phyloP scores from a whole-genome alignment of 2,888 invertebrate species.

The Argynnis bischoffii region DNA sequence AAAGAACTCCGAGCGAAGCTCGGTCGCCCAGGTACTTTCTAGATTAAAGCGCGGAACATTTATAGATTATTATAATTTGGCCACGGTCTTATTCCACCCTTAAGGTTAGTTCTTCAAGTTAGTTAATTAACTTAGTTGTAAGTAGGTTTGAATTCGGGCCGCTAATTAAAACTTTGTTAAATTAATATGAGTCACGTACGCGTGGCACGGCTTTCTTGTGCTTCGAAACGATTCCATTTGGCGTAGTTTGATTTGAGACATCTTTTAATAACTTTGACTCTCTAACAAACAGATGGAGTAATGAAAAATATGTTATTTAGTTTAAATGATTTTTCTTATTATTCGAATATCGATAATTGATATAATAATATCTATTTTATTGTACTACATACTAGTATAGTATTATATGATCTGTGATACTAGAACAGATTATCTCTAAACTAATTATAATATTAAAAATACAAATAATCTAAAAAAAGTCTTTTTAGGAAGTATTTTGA shows the following conservation, averaged over 20 bases:
- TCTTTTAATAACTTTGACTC: slow-evolving; percentile 3
- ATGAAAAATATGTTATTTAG: no score
- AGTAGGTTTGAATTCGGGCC: slow-evolving; percentile 55
- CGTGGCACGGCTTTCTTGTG: slow-evolving; percentile 39
- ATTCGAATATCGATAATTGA: no score
- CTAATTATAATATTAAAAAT: no score
- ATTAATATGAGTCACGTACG: slow-evolving; percentile 52
- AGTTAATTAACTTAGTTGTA: slow-evolving; percentile 62
- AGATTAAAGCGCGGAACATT: slow-evolving; percentile 35
- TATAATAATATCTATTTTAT: no score
- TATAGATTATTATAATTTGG: slow-evolving; percentile 41
- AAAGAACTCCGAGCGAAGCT: no score
- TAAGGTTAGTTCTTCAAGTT: slow-evolving; percentile 42
- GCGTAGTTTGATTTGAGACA: slow-evolving; percentile 15
- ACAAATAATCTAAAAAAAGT: no score
- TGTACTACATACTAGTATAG: no score
- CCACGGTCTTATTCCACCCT: slow-evolving; percentile 37
- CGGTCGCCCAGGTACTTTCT: no score
- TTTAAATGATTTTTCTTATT: no score
- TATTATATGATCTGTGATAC: no score
- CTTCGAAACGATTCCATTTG: slow-evolving; percentile 17
- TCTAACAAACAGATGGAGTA: neutral
- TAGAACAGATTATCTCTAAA: no score
- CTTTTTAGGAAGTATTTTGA: no score
- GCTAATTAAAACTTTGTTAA: slow-evolving; percentile 59